Base-by-base conservation (phyloP, 2,888 invertebrate genomes). In the Sminthurides aquaticus region DNA sequence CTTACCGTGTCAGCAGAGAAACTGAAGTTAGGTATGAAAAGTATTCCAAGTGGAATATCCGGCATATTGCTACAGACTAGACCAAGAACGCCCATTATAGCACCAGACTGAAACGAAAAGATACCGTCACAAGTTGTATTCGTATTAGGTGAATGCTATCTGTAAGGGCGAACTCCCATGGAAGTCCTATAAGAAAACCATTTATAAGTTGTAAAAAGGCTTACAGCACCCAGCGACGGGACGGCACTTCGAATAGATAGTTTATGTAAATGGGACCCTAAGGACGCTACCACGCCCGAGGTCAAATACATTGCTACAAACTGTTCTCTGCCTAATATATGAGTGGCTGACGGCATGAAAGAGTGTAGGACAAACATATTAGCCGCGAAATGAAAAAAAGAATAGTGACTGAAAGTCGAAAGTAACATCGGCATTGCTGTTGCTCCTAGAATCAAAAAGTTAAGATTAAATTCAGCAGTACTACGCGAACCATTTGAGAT, bases 291-390 rank as follows among this genome's bases (percentile, higher is more conserved):
- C 0, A 91, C 89, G 57, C 92, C 97, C 70, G 90, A 90, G 75
- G 89, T 88, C 69, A 96, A 78, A 79, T 96, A 98, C 77, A 96
- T 82, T 0, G 88, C 94, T 70, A 91, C 78, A 79, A 97, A 95
- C 79, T 98, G 94, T 79, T 96, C 95, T 77, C 87, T 88, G 48
- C 95, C 96, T 76, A 95, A 81, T 28, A 87, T 81, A 54, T 85
- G 80, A 27, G 89, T 85, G 54, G 89, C 87, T 49, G 85, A 85
- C 73, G 82, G 79, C 65, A 83, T 85, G 77, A 94, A 94, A 77
- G 89, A 91, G 79, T 91, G 90, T 27, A 98, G 81, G 52, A 95
- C 97, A 80, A 90, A 96, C 97, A 99, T 98, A 79, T 99, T 99
- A 62, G 90, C 87, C 73, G 87, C 86, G 67, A 97, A 83, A 81